Evolutionary conservation across 2,888 invertebrate species (phyloP), one percentile per base, ranked within the genome.

Genomic region (Myopa tessellatipennis): DNA sequence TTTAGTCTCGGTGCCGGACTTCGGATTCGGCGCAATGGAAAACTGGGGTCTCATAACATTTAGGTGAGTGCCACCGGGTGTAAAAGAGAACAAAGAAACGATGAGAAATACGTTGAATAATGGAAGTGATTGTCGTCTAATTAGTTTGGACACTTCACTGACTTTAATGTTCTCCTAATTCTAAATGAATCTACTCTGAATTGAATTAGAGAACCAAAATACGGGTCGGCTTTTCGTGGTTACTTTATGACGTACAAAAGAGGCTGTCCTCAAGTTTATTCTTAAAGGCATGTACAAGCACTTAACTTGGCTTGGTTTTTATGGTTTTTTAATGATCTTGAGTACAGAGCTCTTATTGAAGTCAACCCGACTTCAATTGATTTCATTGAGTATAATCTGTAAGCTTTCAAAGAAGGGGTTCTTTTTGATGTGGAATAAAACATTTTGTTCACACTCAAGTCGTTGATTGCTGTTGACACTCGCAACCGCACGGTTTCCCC

Each of bases 21-120:
- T 94, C 84, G 91, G 92, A 2, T 94, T 93, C 80, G 91, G 90
- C 26, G 94, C 93, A n/a, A 94, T 94, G 94, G 94, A 92, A 86
- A 92, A 93, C 84, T 92, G 92, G 92, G 92, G 93, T 1, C 84
- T 92, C 50, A 91, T 92, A 63, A 91, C 91, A n/a, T 92, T 91
- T 87, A 87, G 90, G 90, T 90, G 82, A 85, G 79, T 67, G 8
- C 16, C 14, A 4, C 34, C 12, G 18, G 14, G 52, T 10, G 26
- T 1, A 60, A n/a, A n/a, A 60, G 16, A 14, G 1, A 10, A n/a
- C 63, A 63, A 63, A 63, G 63, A 3, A 63, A 26, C 2, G 45
- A 45, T 8, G 45, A 10, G 45, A 4, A 45, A 45, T 45, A 26
- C 45, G 16, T 45, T 6, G n/a, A 40, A 68, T 4, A 40, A 45